Evolutionary conservation across 2,113 vertebrate species (phyloP).

Genomic region (Fulica atra): DNA sequence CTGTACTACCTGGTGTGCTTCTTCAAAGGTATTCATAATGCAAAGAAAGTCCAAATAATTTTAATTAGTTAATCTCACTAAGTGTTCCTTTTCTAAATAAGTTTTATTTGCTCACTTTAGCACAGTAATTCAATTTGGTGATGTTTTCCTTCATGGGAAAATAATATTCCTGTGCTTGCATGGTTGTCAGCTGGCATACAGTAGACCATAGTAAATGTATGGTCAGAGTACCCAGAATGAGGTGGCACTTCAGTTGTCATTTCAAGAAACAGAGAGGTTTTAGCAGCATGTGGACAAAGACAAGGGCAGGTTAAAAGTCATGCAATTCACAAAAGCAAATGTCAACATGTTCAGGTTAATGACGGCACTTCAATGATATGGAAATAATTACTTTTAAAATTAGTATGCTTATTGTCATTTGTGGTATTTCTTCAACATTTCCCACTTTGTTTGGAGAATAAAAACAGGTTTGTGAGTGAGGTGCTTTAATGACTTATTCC

Average conservation of each 20-base stretch:
- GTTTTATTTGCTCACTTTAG: slow-evolving; percentile 22
- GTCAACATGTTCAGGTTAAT: background rate
- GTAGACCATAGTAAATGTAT: background rate
- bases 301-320: background rate
- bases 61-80: slow-evolving; percentile 18
- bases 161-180: background rate
- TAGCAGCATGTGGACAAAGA: background rate
- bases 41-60: background rate
- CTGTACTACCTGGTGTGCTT: background rate
- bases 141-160: background rate
- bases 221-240: background rate
- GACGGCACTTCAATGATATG: background rate
- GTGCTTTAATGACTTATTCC: background rate
- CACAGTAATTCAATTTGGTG: slow-evolving; percentile 16
- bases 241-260: background rate
- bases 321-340: background rate
- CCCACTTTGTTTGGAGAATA: fast-evolving
- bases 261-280: background rate
- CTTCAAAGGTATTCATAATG: background rate
- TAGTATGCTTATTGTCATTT: background rate
- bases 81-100: slow-evolving; percentile 5
- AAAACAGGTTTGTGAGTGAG: background rate
- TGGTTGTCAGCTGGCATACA: background rate
- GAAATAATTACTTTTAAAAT: background rate
- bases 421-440: background rate